Conservation (phyloP, 2,113 vertebrate species). For the Pterophyllum scalare region DNA sequence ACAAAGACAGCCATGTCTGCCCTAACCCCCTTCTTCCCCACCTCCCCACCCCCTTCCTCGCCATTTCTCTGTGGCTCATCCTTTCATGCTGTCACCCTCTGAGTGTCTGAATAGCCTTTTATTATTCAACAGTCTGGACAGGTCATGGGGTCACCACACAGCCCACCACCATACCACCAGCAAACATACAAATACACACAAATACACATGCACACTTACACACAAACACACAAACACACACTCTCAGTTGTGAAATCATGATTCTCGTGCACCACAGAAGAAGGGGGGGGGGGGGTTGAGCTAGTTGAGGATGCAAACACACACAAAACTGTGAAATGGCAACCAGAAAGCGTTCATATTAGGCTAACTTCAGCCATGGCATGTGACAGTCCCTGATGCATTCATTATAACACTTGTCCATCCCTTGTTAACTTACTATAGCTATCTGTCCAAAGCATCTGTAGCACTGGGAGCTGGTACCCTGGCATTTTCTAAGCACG, state of each 20-base stretch:
- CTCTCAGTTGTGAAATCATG: constrained; percentile 1
- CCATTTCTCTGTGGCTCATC: constrained; percentile 50
- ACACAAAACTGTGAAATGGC: constrained; percentile 12
- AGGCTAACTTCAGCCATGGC: constrained; percentile 29
- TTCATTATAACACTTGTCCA: constrained; percentile 70
- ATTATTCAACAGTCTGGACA: constrained; percentile 78
- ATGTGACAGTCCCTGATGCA: constrained; percentile 67
- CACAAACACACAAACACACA: background rate
- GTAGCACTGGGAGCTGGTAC: constrained; percentile 35
- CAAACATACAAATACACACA: constrained; percentile 61
- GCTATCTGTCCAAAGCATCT: constrained; percentile 56
- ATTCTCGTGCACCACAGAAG: background rate
- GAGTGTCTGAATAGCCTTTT: constrained; percentile 76
- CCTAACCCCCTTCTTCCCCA: background rate
- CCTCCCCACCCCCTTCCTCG: background rate
- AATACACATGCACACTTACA: too few species aligned
- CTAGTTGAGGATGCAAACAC: constrained; percentile 28
- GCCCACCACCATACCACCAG: constrained; percentile 74
- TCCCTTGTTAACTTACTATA: constrained; percentile 53
- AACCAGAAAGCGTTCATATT: background rate
- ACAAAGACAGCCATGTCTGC: constrained; percentile 69
- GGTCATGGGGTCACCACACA: constrained; percentile 66
- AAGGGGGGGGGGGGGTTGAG: background rate
- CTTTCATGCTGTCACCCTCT: constrained; percentile 75
- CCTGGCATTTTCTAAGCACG: constrained; percentile 38